A percentile compares a stretch with the other conserved stretches of the same genome.
Conservation (phyloP, 2,888 invertebrate species). For the Phortica okadai region DNA sequence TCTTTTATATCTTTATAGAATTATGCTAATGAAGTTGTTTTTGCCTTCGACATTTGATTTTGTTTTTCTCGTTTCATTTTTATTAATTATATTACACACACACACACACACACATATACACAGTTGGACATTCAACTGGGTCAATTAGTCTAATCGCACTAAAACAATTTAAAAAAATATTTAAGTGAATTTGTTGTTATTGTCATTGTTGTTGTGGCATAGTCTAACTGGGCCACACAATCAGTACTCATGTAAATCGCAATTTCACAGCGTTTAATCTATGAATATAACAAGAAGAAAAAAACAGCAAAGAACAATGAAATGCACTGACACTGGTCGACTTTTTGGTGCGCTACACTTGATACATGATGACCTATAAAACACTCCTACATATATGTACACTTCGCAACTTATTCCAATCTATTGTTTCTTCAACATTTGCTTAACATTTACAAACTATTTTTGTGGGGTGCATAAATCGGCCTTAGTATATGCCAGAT, state of each 20-base stretch:
- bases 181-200: conserved; percentile 12
- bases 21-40: background rate
- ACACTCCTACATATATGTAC: too few relatives aligned
- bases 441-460: background rate
- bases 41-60: background rate
- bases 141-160: conserved; percentile 29
- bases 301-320: too few relatives aligned
- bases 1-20: background rate
- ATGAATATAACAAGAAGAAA: background rate
- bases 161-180: conserved; percentile 17
- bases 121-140: conserved; percentile 17
- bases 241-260: background rate
- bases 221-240: background rate
- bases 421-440: too few relatives aligned
- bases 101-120: background rate
- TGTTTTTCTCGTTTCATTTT: background rate
- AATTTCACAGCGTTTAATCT: background rate
- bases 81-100: too few relatives aligned
- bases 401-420: too few relatives aligned
- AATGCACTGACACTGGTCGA: background rate
- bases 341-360: background rate
- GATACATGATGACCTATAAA: too few relatives aligned
- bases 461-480: background rate
- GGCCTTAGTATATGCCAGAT: conserved; percentile 5
- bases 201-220: background rate